Evolutionary conservation across 2,888 invertebrate species (phyloP), one percentile per base, ranked within the genome.

Genomic region (Halictus ligatus): DNA sequence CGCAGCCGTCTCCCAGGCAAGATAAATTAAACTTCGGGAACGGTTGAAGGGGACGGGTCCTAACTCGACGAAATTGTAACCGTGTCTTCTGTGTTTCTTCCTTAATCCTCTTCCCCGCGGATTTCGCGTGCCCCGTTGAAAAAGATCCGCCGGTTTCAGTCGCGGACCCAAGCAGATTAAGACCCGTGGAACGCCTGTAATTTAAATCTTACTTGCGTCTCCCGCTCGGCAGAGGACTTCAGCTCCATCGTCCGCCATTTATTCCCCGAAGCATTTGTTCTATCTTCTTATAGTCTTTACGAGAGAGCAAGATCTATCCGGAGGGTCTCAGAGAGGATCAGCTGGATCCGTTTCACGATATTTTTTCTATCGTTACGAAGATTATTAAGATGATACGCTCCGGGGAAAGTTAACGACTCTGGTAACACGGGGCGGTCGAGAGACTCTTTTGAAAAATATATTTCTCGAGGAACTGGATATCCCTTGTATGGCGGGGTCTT

Each of bases 151-250:
- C n/a, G 21, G 71, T 43, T 40, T 69, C 40, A 69, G 69, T 40
- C 69, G 69, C 40, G 69, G 40, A 40, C 69, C 58, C 18, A 69
- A 40, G 69, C 69, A 71, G 71, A 71, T 71, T 43, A 71, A 71
- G 13, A n/a, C 2, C 1, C 64, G 29, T 7, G 43, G 7, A 71
- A 71, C n/a, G 71, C 71, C 40, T 43, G 71, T 71, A 71, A 43
- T 71, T 71, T 71, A n/a, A 71, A 71, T 71, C 71, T 40, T 71
- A 71, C 71, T 71, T 71, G 64, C 64, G 64, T 29, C 64, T 18
- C 25, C n/a, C 21, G 21, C 71, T n/a, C 43, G 4, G 43, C 43
- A n/a, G 13, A 15, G 64, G 71, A 71, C 43, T 71, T n/a, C 43
- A 43, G 13, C 43, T n/a, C n/a, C 71, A 43, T n/a, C 43, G 71